Evolutionary conservation across 2,797 vertebrate genomes (phyloP), one percentile per base, ranked within the genome.

Genomic region (Pelodytes ibericus): DNA sequence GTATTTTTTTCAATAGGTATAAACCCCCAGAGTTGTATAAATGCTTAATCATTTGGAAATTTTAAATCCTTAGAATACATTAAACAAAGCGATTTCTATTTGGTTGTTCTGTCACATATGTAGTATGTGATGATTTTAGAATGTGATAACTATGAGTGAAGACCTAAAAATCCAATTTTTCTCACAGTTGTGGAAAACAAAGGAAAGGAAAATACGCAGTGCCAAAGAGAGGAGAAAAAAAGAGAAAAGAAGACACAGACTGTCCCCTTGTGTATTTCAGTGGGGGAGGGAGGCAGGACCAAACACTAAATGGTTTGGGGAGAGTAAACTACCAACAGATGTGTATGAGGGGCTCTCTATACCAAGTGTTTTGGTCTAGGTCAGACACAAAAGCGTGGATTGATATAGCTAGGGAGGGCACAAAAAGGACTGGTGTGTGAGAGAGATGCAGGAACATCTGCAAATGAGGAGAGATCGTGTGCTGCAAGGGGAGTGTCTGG

Each of bases 251-350:
- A 71, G 59, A 44, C 59, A 57, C 63, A 61, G 70, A 29, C 56
- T 53, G 30, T 66, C 70, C 76, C 70, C 76, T 78, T 60, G 76
- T 72, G 76, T 78, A 72, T 78, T 72, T 25, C 24, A 29, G 31
- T 24, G 47, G 70, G 57, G 75, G 62, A 59, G 76, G 75, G 61
- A 41, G 3, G 15, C 24, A 10, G 61, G 57, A 51, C 53, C 62
- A 66, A 77, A 78, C 70, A 72, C 33, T 39, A 72, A 68, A 79
- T 73, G 76, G 29, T 72, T 61, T 33, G 41, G n/a, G 70, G 57
- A 68, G 58, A 67, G 63, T 62, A 79, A 79, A 79, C 70, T 68
- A 56, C 76, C 76, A 79, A 47, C 76, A 79, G 76, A 79, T 79
- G 76, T 79, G 70, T 47, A 6, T 41, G 70, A 68, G 70, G 41